Evolutionary conservation across 2,797 vertebrate genomes (phyloP), one percentile per base, ranked within the genome.

Genomic region (Falco biarmicus): DNA sequence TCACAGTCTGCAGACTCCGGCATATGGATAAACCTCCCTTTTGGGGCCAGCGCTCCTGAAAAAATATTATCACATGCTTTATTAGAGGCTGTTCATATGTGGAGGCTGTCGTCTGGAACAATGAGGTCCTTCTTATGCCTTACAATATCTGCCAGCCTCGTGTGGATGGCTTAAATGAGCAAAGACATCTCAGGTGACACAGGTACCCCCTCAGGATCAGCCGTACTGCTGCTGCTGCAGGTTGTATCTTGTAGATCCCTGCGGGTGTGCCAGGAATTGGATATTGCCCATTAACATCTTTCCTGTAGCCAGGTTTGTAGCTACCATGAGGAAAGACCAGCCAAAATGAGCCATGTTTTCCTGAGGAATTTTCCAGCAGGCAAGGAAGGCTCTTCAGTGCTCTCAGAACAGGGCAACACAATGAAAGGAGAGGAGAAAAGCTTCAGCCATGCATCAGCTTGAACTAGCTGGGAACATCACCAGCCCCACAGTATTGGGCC

Each of bases 281-380:
- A 28, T 71, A 56, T 12, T 63, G 2, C 2, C 5, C 43, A 0
- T 73, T 12, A 60, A 2, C 9, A 4, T 26, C 29, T 34, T 78
- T 75, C 19, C 45, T 13, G 54, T 65, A 29, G 13, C 16, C 3
- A 3, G 43, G 21, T 65, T 75, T 28, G 7, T 47, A 66, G 17
- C 3, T 61, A 12, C 17, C 5, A 1, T 9, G 11, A 74, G 11
- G 37, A 74, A 80, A 64, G 39, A 11, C 13, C 31, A 87, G 54
- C 6, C 13, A 54, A 64, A 89, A 50, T 13, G 21, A 90, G 4
- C 7, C 5, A 4, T 24, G n/a, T 57, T 74, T 19, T 68, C 14
- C 53, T 63, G 41, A 88, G 48, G 25, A 74, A 20, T 59, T 74
- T 83, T 37, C 69, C 34, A 4, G 41, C 21, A 41, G 47, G 16